Evolutionary conservation across 2,888 invertebrate genomes (phyloP).

Genomic region (Heliconius aoede): DNA sequence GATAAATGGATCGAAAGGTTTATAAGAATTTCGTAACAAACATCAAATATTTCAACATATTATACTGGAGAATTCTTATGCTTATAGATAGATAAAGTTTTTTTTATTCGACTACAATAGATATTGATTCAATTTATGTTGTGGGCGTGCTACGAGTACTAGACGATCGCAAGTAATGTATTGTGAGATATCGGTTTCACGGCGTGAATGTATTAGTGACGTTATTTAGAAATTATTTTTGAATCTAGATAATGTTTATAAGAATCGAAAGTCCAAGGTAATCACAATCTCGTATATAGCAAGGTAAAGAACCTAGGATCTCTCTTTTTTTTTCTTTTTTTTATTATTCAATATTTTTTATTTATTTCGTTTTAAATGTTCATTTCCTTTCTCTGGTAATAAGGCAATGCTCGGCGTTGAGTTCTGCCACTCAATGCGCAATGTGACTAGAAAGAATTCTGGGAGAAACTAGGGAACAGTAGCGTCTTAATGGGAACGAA

Average conservation of each 20-base stretch:
- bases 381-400: too few relatives aligned
- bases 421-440: too few relatives aligned
- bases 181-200: background rate
- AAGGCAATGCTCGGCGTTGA: too few relatives aligned
- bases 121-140: conserved; percentile 15
- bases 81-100: background rate
- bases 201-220: background rate
- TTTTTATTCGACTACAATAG: conserved; percentile 9
- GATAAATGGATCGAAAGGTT: too few relatives aligned
- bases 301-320: too few relatives aligned
- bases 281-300: too few relatives aligned
- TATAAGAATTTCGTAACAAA: background rate
- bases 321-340: too few relatives aligned
- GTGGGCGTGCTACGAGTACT: conserved; percentile 11
- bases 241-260: background rate
- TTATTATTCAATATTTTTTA: too few relatives aligned
- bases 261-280: background rate
- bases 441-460: too few relatives aligned
- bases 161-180: conserved; percentile 4
- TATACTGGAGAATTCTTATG: background rate
- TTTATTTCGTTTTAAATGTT: too few relatives aligned
- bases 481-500: too few relatives aligned
- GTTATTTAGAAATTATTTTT: background rate
- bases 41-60: background rate
- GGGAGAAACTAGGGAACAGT: too few relatives aligned